Conservation (phyloP, 2,797 vertebrate genomes). For the Lithobates pipiens region DNA sequence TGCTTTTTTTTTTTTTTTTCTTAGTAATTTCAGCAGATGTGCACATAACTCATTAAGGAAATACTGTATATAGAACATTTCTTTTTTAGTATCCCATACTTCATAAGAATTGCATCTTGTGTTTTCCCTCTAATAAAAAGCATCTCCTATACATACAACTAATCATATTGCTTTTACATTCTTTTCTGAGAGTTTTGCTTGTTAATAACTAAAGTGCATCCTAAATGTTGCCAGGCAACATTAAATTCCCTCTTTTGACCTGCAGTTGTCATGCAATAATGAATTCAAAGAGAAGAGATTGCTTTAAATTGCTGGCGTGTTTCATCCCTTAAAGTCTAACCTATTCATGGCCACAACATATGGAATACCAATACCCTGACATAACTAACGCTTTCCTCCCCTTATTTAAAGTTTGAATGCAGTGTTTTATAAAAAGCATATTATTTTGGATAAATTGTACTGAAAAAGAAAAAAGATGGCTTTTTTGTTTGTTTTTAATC, state of each 20-base stretch:
- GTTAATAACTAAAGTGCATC: slow-evolving; percentile 25
- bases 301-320: slow-evolving; percentile 27
- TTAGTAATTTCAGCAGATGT: background rate
- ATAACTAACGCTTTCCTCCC: background rate
- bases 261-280: slow-evolving; percentile 16
- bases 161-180: slow-evolving; percentile 8
- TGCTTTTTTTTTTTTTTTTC: background rate
- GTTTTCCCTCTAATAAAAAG: background rate
- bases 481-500: slow-evolving; percentile 21
- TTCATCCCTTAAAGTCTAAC: background rate
- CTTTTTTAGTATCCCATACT: background rate
- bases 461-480: background rate
- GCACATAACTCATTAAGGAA: background rate
- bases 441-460: background rate
- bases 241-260: slow-evolving; percentile 31
- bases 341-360: slow-evolving; percentile 17
- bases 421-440: background rate
- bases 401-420: background rate
- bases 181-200: slow-evolving; percentile 1
- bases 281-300: slow-evolving; percentile 11
- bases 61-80: background rate
- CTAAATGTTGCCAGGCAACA: slow-evolving; percentile 49
- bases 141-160: background rate
- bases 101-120: background rate
- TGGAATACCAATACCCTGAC: slow-evolving; percentile 4